phyloP scores from a whole-genome alignment of 1,140 invertebrate species.

The Formica selysi region DNA sequence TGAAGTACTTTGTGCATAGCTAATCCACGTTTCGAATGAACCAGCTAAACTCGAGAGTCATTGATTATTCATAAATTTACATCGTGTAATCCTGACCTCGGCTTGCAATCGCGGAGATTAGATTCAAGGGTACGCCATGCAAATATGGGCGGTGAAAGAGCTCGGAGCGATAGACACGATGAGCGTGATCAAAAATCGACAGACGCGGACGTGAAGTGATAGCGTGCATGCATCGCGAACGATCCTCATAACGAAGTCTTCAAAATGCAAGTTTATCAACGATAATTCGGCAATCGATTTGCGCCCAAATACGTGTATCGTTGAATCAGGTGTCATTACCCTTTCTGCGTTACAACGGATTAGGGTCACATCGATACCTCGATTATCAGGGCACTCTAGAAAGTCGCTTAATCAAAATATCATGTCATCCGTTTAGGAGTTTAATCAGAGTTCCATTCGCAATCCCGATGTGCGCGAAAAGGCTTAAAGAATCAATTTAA shows the following conservation, averaged over 20 bases:
- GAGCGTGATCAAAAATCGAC: constrained; percentile 2
- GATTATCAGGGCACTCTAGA: neutral
- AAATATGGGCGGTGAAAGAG: constrained; percentile 52
- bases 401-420: neutral
- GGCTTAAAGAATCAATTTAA: neutral
- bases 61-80: constrained; percentile 58
- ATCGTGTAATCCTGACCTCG: constrained; percentile 45
- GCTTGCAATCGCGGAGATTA: constrained; percentile 55
- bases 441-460: neutral
- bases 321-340: neutral
- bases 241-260: neutral
- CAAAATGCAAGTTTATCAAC: constrained; percentile 51
- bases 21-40: neutral
- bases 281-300: constrained; percentile 18
- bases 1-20: neutral
- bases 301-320: neutral
- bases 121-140: constrained; percentile 62
- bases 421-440: neutral
- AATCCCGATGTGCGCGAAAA: neutral
- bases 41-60: constrained; percentile 27
- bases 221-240: neutral
- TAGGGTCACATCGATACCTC: neutral
- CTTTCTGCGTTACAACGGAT: neutral
- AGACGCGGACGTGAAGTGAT: neutral
- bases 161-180: neutral